Base-by-base conservation (phyloP, 2,888 invertebrate genomes). In the Epinotia bilunana region DNA sequence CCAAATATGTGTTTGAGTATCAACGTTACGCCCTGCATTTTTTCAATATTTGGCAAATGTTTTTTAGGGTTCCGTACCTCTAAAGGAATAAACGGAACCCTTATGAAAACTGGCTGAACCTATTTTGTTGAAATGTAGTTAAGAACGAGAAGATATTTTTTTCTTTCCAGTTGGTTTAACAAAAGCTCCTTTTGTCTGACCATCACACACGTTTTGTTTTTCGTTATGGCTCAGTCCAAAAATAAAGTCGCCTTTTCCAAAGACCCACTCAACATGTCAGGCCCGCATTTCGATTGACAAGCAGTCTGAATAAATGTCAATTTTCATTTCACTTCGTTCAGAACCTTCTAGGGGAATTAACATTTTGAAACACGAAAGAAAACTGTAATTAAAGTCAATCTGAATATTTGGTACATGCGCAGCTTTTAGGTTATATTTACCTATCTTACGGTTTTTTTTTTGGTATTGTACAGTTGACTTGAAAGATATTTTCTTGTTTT, bases 221-320 rank as follows among this genome's bases (percentile, higher is more conserved):
- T 53, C 13, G 46, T 53, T 7, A n/a, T 7, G 6, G n/a, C 53
- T 13, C n/a, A 7, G 13, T 13, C 12, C 16, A 28, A 60, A 60
- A 28, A 13, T 6, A 23, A 33, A 16, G 28, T 28, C 16, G 13
- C 28, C 13, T 28, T 61, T 61, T 61, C 11, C 1, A 53, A 33
- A 28, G 28, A n/a, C 9, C 62, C 39, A 20, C 16, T 63, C 23
- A 63, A 63, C 1, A 43, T 11, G 46, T 63, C 63, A 23, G 18
- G 63, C 5, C 63, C 63, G 16, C n/a, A 46, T 46, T 63, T 16
- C 16, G 11, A 46, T 46, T 46, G 20, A 18, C n/a, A n/a, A 20
- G 5, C 9, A 46, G 33, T 58, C 9, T 18, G 39, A 55, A 49
- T 39, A 68, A 43, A 13, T 68, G 58, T 58, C 68, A 68, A 68